These are phyloP conservation scores for Saccostrea glomerata DNA, from an alignment of 1,140 invertebrate species.

Conservation along the genomic window DNA sequence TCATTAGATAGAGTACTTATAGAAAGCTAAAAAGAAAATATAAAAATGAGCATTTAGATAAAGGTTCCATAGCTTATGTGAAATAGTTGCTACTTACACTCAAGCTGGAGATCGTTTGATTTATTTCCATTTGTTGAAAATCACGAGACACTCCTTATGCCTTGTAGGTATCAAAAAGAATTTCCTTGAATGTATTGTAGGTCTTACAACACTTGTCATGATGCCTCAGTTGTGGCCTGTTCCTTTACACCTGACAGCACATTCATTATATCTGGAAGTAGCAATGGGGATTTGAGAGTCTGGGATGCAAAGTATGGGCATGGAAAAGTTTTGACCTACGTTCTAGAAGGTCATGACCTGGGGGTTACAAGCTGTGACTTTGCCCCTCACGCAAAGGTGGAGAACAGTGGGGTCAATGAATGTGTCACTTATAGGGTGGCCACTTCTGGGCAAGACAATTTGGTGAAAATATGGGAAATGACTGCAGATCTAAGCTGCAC, in stretches of 20 bases:
- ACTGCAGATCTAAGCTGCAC: conserved; percentile 71
- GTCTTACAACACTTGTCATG: conserved; percentile 82
- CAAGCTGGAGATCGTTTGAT: too few species aligned
- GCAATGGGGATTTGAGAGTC: conserved; percentile 84
- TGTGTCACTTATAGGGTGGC: conserved; percentile 72
- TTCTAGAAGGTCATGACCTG: conserved; percentile 87
- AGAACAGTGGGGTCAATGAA: not conserved
- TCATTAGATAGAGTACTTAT: too few species aligned
- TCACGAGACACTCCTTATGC: too few species aligned
- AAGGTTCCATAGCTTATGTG: too few species aligned
- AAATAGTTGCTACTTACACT: too few species aligned
- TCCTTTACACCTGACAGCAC: conserved; percentile 85
- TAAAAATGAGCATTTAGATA: too few species aligned
- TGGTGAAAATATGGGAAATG: conserved; percentile 87
- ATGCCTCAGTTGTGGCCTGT: conserved; percentile 83
- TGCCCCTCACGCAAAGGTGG: conserved; percentile 67
- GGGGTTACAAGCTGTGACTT: conserved; percentile 86
- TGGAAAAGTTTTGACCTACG: conserved; percentile 77
- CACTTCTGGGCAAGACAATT: conserved; percentile 86
- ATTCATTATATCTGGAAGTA: conserved; percentile 85
- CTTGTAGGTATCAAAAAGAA: too few species aligned
- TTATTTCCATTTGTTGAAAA: too few species aligned
- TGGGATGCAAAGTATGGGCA: conserved; percentile 82
- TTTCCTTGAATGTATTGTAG: conserved; percentile 72
- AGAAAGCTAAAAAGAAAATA: too few species aligned